These are phyloP conservation scores for Rhopalosiphum maidis DNA, from an alignment of 1,140 invertebrate genomes.

Conservation along the genomic window DNA sequence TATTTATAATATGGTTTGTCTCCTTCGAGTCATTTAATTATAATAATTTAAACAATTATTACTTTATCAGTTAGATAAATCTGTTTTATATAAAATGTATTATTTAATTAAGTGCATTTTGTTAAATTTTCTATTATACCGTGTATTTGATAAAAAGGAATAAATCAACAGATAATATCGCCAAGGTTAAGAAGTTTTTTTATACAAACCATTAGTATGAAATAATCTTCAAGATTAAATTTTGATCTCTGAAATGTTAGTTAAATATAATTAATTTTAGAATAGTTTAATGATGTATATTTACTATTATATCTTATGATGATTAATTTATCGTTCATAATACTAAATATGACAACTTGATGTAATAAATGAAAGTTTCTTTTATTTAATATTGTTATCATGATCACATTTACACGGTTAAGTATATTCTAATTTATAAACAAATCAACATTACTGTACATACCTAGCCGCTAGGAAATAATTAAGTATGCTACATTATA, in stretches of 20 bases:
- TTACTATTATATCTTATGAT: conserved; percentile 20
- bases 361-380: background rate
- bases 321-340: background rate
- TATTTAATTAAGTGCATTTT: conserved; percentile 11
- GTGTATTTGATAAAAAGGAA: conserved; percentile 7
- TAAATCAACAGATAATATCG: background rate
- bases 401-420: background rate
- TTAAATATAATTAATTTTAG: conserved; percentile 41
- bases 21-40: background rate
- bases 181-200: background rate
- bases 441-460: conserved; percentile 28
- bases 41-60: background rate
- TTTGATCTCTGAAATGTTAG: conserved; percentile 53
- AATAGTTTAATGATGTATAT: conserved; percentile 22
- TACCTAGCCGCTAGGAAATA: background rate
- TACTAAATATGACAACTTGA: background rate
- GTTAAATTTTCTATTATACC: conserved; percentile 38
- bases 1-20: background rate
- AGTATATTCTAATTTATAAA: conserved; percentile 29
- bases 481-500: background rate
- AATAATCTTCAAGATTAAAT: conserved; percentile 37
- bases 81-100: conserved; percentile 4
- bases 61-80: background rate
- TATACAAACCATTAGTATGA: conserved; percentile 2
- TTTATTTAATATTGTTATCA: conserved; percentile 22